Base-by-base conservation (phyloP, 2,797 vertebrate genomes). In the Eurystomus glaucurus region DNA sequence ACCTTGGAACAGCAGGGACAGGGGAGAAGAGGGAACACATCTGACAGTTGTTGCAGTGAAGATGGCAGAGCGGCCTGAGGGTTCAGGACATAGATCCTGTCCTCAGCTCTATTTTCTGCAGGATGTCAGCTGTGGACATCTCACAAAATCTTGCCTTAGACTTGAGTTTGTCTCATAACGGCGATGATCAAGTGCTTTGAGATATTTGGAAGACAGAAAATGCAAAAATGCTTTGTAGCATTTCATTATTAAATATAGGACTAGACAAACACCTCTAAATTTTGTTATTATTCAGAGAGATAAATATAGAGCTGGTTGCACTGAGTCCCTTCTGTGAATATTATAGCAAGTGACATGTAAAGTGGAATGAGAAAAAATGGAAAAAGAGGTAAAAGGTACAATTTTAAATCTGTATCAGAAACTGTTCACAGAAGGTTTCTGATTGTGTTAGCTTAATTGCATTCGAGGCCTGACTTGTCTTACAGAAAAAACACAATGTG, bases 1-100 rank as follows among this genome's bases (percentile, higher is more conserved):
- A 97, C 93, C 96, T 97, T 97, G 96, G 79, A 96, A 87, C 82
- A 93, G 91, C 76, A 92, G 88, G 65, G 81, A 89, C n/a, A 45
- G 18, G 46, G 58, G 35, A 90, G 37, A 72, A 94, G 69, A 96
- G 48, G 75, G 75, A 96, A 90, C 77, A 66, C 26, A 93, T 52
- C 52, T 0, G 4, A 88, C 89, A 82, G 87, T 89, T 89, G 74
- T 80, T 94, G 70, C 74, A 92, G n/a, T 22, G 60, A 95, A 52
- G 81, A 91, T 60, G 60, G 87, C 81, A 91, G 68, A 88, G 61
- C 2, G 9, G 93, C 96, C 92, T 71, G 90, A 76, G 88, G 78
- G 93, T 79, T 92, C 76, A 65, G 68, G 83, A 74, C 82, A 77
- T 8, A 91, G 62, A 86, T 70, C 65, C 85, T 75, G 54, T 92